phyloP scores from a whole-genome alignment of 1,140 invertebrate genomes.

The Musca vetustissima region DNA sequence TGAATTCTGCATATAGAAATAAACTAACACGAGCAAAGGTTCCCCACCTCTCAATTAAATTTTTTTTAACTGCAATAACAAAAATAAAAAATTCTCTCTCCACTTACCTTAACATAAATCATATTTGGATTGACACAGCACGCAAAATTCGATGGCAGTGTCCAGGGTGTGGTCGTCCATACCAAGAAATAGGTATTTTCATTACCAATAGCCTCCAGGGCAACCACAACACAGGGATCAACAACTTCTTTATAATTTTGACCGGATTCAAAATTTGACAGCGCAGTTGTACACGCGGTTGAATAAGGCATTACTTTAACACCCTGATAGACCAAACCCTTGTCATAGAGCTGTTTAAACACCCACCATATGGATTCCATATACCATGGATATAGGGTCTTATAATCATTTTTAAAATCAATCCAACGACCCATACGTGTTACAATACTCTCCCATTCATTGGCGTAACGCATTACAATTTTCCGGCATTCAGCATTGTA shows the following conservation, averaged over 20 bases:
- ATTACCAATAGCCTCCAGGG: slow-evolving; percentile 71
- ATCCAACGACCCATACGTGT: slow-evolving; percentile 95
- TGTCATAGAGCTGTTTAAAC: slow-evolving; percentile 93
- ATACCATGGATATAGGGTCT: slow-evolving; percentile 97
- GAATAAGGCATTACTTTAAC: slow-evolving; percentile 99
- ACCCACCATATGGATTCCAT: slow-evolving; percentile 99
- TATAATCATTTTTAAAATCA: slow-evolving; percentile 99
- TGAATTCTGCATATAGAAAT: too few species aligned
- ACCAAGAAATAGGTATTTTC: slow-evolving; percentile 75
- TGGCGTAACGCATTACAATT: slow-evolving; percentile 96
- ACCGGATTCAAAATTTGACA: slow-evolving; percentile 98
- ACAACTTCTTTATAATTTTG: slow-evolving; percentile 99
- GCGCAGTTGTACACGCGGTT: slow-evolving; percentile 93
- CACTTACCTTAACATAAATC: slow-evolving; percentile 73
- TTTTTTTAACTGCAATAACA: neutral
- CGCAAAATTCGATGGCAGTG: slow-evolving; percentile 93
- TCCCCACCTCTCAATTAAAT: too few species aligned
- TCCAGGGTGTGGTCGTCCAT: slow-evolving; percentile 99
- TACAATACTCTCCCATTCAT: slow-evolving; percentile 92
- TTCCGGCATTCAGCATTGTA: slow-evolving; percentile 97
- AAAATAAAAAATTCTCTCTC: neutral
- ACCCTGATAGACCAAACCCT: slow-evolving; percentile 95
- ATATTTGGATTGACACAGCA: slow-evolving; percentile 92
- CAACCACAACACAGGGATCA: slow-evolving; percentile 91
- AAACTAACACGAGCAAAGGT: too few species aligned